These are phyloP conservation scores for Stratiomys singularior DNA, from an alignment of 2,888 invertebrate species.

Conservation along the genomic window DNA sequence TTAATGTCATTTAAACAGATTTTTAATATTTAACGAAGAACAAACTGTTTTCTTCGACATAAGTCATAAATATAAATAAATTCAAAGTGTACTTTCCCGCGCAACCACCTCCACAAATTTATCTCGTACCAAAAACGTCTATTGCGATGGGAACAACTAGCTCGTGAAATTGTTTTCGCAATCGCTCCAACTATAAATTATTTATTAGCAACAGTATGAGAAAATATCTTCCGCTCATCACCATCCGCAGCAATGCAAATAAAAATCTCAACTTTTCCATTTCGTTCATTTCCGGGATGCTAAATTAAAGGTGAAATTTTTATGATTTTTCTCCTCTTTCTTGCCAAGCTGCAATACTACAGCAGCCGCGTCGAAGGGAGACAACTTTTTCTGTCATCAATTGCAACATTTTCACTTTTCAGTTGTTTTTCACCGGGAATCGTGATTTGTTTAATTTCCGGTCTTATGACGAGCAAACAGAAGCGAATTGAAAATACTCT, in stretches of 20 bases:
- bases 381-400: slow-evolving; percentile 1
- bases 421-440: slow-evolving; percentile 1
- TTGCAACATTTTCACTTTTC: slow-evolving; percentile 14
- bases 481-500: no score
- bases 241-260: not conserved
- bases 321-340: slow-evolving; percentile 3
- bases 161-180: not conserved
- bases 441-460: slow-evolving; percentile 14
- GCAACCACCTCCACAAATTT: no score
- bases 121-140: no score
- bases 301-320: slow-evolving; percentile 28
- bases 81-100: no score
- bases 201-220: not conserved
- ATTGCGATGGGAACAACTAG: not conserved
- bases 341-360: not conserved
- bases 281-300: slow-evolving; percentile 32
- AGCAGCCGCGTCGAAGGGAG: not conserved
- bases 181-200: not conserved
- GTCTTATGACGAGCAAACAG: not conserved
- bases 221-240: slow-evolving; percentile 5
- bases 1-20: no score
- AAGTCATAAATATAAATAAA: no score
- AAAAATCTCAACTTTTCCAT: slow-evolving; percentile 16
- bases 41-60: no score
- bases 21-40: no score